phyloP scores from a whole-genome alignment of 2,797 vertebrate species.

The Picus viridis region DNA sequence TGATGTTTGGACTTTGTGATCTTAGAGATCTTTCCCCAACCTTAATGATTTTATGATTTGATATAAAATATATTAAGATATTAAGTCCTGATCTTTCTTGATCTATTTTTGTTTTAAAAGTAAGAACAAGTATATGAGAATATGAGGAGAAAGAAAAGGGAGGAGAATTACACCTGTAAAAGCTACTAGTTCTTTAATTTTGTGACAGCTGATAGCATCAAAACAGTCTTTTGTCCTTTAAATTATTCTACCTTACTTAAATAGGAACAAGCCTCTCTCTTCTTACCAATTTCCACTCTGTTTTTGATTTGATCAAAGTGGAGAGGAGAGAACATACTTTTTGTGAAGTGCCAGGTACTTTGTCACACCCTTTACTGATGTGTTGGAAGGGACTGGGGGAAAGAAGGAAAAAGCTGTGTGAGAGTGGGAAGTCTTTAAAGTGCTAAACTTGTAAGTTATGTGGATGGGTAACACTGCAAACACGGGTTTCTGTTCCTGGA shows the following conservation, averaged over 20 bases:
- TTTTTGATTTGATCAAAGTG: not conserved
- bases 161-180: not conserved
- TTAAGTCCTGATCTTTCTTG: not conserved
- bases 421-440: not conserved
- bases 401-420: not conserved
- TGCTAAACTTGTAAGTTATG: not conserved
- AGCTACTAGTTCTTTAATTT: not conserved
- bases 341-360: not conserved
- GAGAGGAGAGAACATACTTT: not conserved
- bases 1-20: too few relatives aligned
- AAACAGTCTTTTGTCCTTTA: not conserved
- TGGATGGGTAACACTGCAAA: not conserved
- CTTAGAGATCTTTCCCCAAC: too few relatives aligned
- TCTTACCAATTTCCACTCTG: not conserved
- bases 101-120: not conserved
- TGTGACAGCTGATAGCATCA: not conserved
- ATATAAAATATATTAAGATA: not conserved
- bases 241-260: not conserved
- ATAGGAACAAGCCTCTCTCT: not conserved
- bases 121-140: not conserved
- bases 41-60: too few relatives aligned
- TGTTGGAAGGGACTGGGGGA: not conserved
- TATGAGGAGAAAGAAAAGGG: not conserved
- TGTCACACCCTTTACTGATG: not conserved
- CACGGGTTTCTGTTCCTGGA: not conserved